These are phyloP conservation scores for Nibea albiflora DNA, from an alignment of 2,113 vertebrate species.

Conservation along the genomic window DNA sequence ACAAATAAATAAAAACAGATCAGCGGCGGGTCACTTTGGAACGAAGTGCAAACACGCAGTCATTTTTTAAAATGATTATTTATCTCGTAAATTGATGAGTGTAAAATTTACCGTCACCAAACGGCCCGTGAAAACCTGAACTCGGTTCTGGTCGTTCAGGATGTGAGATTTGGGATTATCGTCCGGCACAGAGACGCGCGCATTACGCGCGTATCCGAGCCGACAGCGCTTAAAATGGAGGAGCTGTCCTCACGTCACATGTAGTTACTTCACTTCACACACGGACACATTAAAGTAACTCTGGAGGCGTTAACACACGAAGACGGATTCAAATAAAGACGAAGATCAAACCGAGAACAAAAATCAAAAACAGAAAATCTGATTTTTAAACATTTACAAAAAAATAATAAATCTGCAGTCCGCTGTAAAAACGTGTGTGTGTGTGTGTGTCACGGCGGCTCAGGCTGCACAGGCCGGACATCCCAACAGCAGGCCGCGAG, in stretches of 20 bases:
- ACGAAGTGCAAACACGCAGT: not conserved
- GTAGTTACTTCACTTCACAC: not conserved
- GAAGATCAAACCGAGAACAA: not conserved
- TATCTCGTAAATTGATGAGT: not conserved
- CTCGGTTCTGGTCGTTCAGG: not conserved
- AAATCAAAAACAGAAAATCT: not conserved
- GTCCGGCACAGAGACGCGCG: not conserved
- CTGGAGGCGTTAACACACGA: not conserved
- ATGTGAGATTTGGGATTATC: constrained; percentile 18
- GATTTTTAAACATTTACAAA: not conserved
- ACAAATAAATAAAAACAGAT: not conserved
- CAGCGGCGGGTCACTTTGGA: not conserved
- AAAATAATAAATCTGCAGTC: not conserved
- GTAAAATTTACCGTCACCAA: not conserved
- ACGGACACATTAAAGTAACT: not conserved
- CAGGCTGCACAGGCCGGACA: constrained; percentile 7
- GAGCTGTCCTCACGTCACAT: not conserved
- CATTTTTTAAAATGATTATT: not conserved
- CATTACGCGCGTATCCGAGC: not conserved
- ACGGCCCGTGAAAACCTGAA: not conserved
- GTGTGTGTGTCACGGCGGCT: not conserved
- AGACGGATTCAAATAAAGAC: not conserved
- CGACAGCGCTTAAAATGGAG: constrained; percentile 33
- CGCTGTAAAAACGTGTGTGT: not conserved
- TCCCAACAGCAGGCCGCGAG: constrained; percentile 1